Conservation (phyloP, 1,140 invertebrate species). For the Drosophila persimilis region DNA sequence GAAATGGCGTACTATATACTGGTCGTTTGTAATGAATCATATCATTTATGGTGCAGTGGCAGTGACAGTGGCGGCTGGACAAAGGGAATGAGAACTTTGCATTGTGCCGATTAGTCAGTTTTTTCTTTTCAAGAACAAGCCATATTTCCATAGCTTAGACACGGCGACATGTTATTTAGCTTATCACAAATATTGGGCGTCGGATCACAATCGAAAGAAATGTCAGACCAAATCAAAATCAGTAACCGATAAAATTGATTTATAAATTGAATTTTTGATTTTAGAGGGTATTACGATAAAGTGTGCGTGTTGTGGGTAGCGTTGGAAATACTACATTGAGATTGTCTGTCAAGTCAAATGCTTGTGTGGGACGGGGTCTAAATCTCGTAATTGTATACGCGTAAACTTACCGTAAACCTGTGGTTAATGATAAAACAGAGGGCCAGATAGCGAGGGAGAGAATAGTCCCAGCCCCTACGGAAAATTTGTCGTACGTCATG, state of each 20-base stretch:
- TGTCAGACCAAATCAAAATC: conserved; percentile 31
- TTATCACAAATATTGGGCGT: conserved; percentile 23
- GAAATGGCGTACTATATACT: background rate
- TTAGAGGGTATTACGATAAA: conserved; percentile 65
- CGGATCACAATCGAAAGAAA: conserved; percentile 26
- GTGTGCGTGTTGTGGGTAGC: conserved; percentile 56
- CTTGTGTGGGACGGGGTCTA: background rate
- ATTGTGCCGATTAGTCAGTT: conserved; percentile 19
- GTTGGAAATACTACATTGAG: conserved; percentile 27
- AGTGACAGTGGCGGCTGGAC: conserved; percentile 3
- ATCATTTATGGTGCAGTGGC: background rate
- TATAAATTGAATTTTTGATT: conserved; percentile 29
- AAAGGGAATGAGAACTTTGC: conserved; percentile 26
- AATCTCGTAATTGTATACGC: conserved; percentile 4
- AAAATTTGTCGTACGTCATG: background rate
- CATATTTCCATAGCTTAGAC: conserved; percentile 6
- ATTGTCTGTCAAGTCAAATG: conserved; percentile 52
- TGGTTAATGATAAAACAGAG: conserved; percentile 31
- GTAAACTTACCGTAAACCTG: background rate
- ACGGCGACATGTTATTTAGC: conserved; percentile 25
- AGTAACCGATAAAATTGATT: conserved; percentile 16
- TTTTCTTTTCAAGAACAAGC: conserved; percentile 4
- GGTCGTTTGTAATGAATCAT: conserved; percentile 6
- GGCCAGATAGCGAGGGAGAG: background rate
- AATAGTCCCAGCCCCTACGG: conserved; percentile 1